Base-by-base conservation (phyloP, 2,888 invertebrate genomes). In the Elysia crispata region DNA sequence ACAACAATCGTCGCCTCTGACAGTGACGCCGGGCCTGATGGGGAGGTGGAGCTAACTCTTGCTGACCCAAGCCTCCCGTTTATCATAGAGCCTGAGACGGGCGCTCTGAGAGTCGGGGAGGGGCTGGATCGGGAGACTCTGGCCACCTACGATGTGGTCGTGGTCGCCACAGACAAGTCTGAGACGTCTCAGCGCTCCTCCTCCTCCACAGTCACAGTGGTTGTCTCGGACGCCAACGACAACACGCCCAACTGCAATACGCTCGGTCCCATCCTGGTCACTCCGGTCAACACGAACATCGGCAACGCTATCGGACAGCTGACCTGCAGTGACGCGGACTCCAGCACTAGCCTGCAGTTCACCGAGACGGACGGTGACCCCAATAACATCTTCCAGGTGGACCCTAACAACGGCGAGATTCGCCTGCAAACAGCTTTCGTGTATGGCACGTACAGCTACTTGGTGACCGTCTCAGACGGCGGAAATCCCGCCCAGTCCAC, bases 211-310 rank as follows among this genome's bases (percentile, higher is more conserved):
- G 84, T 91, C 15, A 79, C 33, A 0, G 41, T 90, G 8, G 85
- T 85, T 1, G 85, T 91, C 8, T 82, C 83, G 0, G 89, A 91
- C 77, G 87, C 85, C 20, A 91, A 91, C 81, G 91, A 91, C 76
- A 87, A 87, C 77, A 75, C 82, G 11, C 89, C 89, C 1, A 70
- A 83, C 0, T 89, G 80, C n/a, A 49, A 70, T 8, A 5, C 67
- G 18, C 49, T 79, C 11, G 54, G 49, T 28, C 69, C 75, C 1
- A 49, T 80, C n/a, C 33, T 23, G 15, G 41, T 80, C 13, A 62
- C 30, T 1, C 62, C 69, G 1, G 18, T 33, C 1, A 25, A 25
- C 25, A 41, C n/a, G 23, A 62, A 62, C 23, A 54, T 1, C 8
- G 50, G 41, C 25, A 50, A 73, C 15, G 5, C 49, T 3, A n/a